These are phyloP conservation scores for Eupithecia pulchellata DNA, from an alignment of 2,888 invertebrate genomes.

Conservation along the genomic window DNA sequence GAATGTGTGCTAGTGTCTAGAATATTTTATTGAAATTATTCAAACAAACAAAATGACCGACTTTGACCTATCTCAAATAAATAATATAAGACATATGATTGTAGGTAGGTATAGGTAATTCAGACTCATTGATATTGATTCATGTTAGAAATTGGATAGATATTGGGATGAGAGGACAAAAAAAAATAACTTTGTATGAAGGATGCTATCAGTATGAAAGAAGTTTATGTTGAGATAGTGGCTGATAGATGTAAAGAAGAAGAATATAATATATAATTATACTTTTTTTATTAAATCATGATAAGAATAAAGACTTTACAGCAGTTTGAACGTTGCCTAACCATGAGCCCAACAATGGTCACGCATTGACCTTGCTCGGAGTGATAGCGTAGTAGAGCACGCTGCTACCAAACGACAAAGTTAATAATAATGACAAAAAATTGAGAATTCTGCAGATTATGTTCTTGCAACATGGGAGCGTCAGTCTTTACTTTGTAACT, in stretches of 20 bases:
- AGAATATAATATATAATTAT: too few species aligned
- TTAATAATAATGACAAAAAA: constrained; percentile 33
- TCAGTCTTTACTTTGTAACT: neutral
- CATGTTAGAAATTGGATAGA: neutral
- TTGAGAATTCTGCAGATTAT: constrained; percentile 30
- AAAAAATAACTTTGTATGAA: neutral
- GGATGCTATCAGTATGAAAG: neutral
- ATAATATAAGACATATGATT: neutral
- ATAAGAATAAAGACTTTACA: neutral
- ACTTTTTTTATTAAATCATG: neutral
- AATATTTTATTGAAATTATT: constrained; percentile 8
- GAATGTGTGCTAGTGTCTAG: constrained; percentile 19
- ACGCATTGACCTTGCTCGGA: constrained; percentile 34
- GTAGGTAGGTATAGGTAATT: neutral
- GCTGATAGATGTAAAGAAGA: neutral
- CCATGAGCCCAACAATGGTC: constrained; percentile 29
- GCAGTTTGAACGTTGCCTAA: constrained; percentile 18
- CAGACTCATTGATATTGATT: neutral
- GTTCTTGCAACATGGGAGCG: neutral
- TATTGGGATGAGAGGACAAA: neutral
- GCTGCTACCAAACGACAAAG: constrained; percentile 30
- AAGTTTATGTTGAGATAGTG: neutral
- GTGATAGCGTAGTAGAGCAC: constrained; percentile 29
- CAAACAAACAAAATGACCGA: neutral
- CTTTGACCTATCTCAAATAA: neutral